Evolutionary conservation across 2,797 vertebrate species (phyloP), one percentile per base, ranked within the genome.

Genomic region (Muraenolepis orangiensis): DNA sequence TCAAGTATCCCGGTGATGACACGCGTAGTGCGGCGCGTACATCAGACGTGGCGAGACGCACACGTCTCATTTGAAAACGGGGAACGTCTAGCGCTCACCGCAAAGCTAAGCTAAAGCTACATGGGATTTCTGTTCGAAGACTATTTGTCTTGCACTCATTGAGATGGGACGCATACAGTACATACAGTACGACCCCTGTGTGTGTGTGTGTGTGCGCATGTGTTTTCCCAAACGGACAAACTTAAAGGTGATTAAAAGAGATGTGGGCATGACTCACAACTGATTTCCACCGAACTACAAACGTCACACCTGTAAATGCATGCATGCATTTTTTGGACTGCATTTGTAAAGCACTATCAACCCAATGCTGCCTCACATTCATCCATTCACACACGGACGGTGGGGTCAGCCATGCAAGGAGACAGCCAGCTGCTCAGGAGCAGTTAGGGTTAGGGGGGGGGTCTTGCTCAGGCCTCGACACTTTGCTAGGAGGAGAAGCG

Each of bases 111-210:
- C 26, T 20, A 82, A 77, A 51, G 68, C 79, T 57, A 76, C 72
- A 74, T 23, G 57, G 67, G 42, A 68, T 74, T 80, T 70, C 11
- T 23, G 30, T 66, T 74, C 71, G n/a, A n/a, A 77, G 76, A 69
- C 81, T 78, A 71, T 82, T 86, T 72, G 46, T 75, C 75, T 69
- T 85, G 75, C 72, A 76, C 69, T 84, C 61, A 70, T 80, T 1
- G 73, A 80, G 70, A 81, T 34, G 0, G 23, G 80, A 86, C 77
- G 74, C 76, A 82, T 70, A 71, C 51, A n/a, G n/a, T n/a, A 83
- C 80, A 86, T 76, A 82, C 70, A 42, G 83, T n/a, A 81, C 66
- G 75, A 76, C 77, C 46, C 18, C 74, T 74, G 76, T 82, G 80
- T 84, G 71, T 80, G 71, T 73, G 29, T 20, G 71, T 73, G 89